These are phyloP conservation scores for Spea hammondii DNA, from an alignment of 2,797 vertebrate species.

Conservation along the genomic window DNA sequence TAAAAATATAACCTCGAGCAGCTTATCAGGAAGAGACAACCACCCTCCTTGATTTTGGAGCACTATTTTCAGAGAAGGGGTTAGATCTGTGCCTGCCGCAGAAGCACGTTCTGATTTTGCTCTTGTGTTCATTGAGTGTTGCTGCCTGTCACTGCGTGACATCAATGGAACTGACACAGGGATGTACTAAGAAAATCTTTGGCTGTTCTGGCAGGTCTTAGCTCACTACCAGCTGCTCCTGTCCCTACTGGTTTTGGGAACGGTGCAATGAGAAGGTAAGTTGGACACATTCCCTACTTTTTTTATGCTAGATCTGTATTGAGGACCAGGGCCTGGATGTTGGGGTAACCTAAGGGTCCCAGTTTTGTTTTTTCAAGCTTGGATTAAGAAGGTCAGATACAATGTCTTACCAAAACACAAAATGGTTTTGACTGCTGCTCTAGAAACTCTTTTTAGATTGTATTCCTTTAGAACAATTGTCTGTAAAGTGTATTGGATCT, in stretches of 20 bases:
- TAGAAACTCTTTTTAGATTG: neutral
- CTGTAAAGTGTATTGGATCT: constrained; percentile 19
- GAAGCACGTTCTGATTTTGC: constrained; percentile 40
- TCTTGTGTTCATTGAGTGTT: constrained; percentile 43
- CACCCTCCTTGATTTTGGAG: constrained; percentile 31
- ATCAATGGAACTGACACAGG: constrained; percentile 51
- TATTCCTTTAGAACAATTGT: neutral
- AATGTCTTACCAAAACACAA: neutral
- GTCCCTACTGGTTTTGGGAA: constrained; percentile 42
- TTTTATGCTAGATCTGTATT: constrained; percentile 19
- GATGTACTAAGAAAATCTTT: constrained; percentile 48
- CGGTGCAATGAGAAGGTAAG: constrained; percentile 51
- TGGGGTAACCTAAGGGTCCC: constrained; percentile 11
- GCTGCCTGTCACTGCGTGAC: constrained; percentile 50
- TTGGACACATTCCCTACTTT: constrained; percentile 39
- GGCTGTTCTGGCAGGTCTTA: constrained; percentile 46
- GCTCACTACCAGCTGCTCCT: constrained; percentile 43
- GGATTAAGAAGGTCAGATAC: constrained; percentile 29
- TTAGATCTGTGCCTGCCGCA: constrained; percentile 43
- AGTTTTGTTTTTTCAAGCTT: neutral
- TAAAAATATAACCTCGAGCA: constrained; percentile 37
- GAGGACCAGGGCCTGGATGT: constrained; percentile 19
- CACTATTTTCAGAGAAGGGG: constrained; percentile 31
- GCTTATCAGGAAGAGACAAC: constrained; percentile 30
- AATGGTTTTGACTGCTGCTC: constrained; percentile 5